Evolutionary conservation across 1,140 invertebrate species (phyloP).

Genomic region (Radopholus similis): DNA sequence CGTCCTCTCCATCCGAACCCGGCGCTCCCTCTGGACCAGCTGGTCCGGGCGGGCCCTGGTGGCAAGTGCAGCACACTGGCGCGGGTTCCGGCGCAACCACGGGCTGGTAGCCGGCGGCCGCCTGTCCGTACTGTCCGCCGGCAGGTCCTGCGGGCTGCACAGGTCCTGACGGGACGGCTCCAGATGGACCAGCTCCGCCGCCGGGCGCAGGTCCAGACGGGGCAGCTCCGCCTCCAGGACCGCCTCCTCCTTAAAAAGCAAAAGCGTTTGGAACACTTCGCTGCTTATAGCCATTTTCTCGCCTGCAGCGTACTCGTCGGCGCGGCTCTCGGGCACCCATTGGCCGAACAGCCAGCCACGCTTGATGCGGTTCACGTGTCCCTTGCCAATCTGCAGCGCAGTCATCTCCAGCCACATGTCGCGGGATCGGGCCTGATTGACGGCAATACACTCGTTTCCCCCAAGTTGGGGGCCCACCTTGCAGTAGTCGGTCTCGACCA

Average conservation of each 20-base stretch:
- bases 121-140: conserved; percentile 17
- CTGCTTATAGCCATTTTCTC: conserved; percentile 1
- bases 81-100: conserved; percentile 56
- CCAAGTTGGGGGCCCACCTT: conserved; percentile 43
- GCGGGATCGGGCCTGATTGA: conserved; percentile 50
- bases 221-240: conserved; percentile 31
- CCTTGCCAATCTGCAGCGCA: conserved; percentile 59
- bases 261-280: neutral
- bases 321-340: conserved; percentile 57
- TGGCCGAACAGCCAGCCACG: conserved; percentile 60
- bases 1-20: conserved; percentile 50
- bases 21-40: conserved; percentile 50
- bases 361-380: conserved; percentile 56
- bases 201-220: conserved; percentile 18
- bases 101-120: conserved; percentile 37
- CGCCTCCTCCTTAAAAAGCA: neutral
- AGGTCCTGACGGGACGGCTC: conserved; percentile 9
- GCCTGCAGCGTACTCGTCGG: conserved; percentile 32
- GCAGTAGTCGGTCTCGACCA: conserved; percentile 60
- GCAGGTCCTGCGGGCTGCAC: conserved; percentile 17
- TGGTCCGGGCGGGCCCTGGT: conserved; percentile 52
- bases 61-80: conserved; percentile 59
- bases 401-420: conserved; percentile 61
- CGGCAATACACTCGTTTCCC: neutral
- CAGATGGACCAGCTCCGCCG: conserved; percentile 18